Percentiles rank a stretch among this genome's conserved stretches.
Evolutionary conservation across 1,140 invertebrate species (phyloP).

Genomic region (Coptotermes formosanus): DNA sequence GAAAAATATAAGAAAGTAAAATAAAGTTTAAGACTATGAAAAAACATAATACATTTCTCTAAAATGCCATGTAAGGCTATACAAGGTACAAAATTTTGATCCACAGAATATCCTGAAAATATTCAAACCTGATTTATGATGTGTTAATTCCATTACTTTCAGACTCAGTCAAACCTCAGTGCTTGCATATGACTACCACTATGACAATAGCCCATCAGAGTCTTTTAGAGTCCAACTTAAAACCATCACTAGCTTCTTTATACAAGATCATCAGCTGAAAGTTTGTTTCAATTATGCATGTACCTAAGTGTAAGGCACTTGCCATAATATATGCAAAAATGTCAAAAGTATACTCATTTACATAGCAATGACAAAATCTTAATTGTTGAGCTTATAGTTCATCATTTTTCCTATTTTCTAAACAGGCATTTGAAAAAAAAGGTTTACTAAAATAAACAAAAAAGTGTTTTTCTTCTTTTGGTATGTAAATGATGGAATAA

Average conservation of each 20-base stretch:
- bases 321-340: background rate
- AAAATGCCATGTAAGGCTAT: background rate
- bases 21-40: background rate
- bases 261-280: background rate
- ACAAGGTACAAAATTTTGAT: background rate
- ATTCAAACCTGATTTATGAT: background rate
- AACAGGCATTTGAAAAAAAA: background rate
- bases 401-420: background rate
- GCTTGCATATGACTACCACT: background rate
- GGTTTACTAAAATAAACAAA: background rate
- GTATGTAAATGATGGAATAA: background rate
- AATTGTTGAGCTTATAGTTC: background rate
- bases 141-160: background rate
- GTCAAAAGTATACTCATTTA: background rate
- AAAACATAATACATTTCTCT: background rate
- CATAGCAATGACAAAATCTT: background rate
- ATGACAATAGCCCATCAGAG: background rate
- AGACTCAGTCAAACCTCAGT: background rate
- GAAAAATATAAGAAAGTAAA: background rate
- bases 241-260: background rate
- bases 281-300: background rate
- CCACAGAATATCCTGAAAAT: background rate
- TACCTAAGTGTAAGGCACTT: constrained; percentile 5
- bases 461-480: background rate
- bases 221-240: background rate